Evolutionary conservation across 1,140 invertebrate species (phyloP).

Genomic region (Samia ricini): DNA sequence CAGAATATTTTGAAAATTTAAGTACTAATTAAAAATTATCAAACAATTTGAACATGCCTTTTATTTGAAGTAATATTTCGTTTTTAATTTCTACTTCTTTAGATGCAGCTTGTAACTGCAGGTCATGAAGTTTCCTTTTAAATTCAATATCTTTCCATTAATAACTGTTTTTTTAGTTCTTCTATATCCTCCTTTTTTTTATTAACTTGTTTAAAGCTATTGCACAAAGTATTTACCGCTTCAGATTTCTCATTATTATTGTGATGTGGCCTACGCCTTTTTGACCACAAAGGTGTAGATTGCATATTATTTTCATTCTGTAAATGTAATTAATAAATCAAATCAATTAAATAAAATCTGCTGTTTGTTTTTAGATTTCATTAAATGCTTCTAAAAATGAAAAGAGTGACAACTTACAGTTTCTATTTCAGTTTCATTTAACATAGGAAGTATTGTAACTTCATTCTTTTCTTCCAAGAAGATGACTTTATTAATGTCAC

Average conservation of each 20-base stretch:
- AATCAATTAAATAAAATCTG: not conserved
- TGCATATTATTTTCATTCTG: not conserved
- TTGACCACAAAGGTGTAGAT: not conserved
- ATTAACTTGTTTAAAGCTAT: not conserved
- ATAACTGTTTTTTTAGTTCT: not conserved
- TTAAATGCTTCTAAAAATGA: not conserved
- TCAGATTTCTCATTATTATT: not conserved
- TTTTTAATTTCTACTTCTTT: not conserved
- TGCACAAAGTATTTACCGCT: not conserved
- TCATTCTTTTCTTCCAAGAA: no score
- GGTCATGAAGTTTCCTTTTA: not conserved
- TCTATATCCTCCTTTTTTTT: not conserved
- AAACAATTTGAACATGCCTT: not conserved
- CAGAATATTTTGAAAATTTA: slow-evolving; percentile 18
- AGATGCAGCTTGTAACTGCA: not conserved
- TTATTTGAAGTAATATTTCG: not conserved
- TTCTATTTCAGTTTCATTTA: not conserved
- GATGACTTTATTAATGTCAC: no score
- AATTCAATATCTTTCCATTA: not conserved
- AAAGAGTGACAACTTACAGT: not conserved
- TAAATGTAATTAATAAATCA: slow-evolving; percentile 1
- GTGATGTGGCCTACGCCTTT: not conserved
- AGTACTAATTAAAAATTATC: not conserved
- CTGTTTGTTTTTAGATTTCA: not conserved
- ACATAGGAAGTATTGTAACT: not conserved